Percentiles rank a stretch among this genome's conserved stretches.
Evolutionary conservation across 2,888 invertebrate genomes (phyloP).

Genomic region (Agonopterix alstromeriana): DNA sequence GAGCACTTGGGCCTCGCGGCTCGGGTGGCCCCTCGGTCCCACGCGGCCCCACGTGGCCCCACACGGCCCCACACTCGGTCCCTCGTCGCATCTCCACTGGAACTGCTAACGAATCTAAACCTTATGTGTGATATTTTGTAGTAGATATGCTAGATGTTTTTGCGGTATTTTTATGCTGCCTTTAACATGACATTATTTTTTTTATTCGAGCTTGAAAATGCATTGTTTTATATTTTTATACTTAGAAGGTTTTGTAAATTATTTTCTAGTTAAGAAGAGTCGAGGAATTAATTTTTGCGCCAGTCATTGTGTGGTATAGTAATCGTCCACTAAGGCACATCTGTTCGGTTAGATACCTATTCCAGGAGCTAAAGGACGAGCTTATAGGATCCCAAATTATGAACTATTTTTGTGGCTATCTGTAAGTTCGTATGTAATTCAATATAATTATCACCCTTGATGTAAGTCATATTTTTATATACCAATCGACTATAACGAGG

Average conservation of each 20-base stretch:
- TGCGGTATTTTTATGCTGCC: constrained; percentile 56
- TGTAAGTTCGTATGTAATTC: constrained; percentile 28
- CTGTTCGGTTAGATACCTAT: constrained; percentile 1
- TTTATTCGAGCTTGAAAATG: constrained; percentile 46
- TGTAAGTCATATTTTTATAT: constrained; percentile 66
- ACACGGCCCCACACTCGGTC: constrained; percentile 16
- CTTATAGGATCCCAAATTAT: constrained; percentile 33
- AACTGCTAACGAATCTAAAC: constrained; percentile 33
- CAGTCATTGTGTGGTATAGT: constrained; percentile 37
- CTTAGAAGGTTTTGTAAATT: constrained; percentile 64
- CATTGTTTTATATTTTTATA: constrained; percentile 70
- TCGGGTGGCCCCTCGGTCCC: constrained; percentile 29
- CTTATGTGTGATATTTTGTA: constrained; percentile 70
- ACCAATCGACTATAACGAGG: constrained; percentile 38
- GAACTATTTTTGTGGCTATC: constrained; percentile 47
- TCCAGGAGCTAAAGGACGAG: constrained; percentile 26
- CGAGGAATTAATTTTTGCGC: constrained; percentile 42
- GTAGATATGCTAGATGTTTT: constrained; percentile 58
- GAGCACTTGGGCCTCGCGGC: constrained; percentile 49
- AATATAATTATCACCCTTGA: constrained; percentile 38
- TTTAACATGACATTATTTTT: constrained; percentile 33
- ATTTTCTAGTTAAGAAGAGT: constrained; percentile 58
- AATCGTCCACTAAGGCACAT: constrained; percentile 17
- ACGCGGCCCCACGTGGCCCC: constrained; percentile 18
- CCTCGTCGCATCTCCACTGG: constrained; percentile 17